Evolutionary conservation across 2,113 vertebrate species (phyloP).

Genomic region (Phrynosoma platyrhinos): DNA sequence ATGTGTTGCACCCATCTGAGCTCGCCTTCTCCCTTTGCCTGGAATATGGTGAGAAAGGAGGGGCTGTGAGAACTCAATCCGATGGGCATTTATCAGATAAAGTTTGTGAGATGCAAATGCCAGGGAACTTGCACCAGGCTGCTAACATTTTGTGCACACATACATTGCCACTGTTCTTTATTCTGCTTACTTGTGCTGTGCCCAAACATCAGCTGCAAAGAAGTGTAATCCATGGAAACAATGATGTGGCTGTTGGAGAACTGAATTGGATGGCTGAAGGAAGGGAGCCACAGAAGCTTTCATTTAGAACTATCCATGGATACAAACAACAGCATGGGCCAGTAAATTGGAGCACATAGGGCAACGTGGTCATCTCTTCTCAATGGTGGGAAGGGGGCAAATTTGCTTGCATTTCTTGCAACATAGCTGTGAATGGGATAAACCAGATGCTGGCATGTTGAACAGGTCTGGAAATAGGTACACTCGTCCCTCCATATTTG

Average conservation of each 20-base stretch:
- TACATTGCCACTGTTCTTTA: background rate
- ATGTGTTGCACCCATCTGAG: background rate
- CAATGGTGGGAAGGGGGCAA: background rate
- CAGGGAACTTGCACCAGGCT: background rate
- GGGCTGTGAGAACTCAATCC: background rate
- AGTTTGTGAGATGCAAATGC: background rate
- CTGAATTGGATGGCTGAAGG: background rate
- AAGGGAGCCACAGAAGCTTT: background rate
- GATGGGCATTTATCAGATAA: background rate
- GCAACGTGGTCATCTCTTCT: background rate
- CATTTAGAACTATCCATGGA: background rate
- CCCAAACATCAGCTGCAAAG: background rate
- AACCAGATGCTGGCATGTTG: background rate
- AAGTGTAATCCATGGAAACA: background rate
- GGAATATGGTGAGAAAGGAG: background rate
- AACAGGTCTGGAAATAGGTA: background rate
- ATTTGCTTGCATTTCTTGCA: background rate
- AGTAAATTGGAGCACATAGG: background rate
- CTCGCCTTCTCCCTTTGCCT: background rate
- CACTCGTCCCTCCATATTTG: background rate
- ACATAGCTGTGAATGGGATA: background rate
- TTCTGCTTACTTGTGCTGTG: background rate
- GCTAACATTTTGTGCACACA: background rate
- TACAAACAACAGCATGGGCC: background rate
- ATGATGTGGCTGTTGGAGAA: background rate